These are phyloP conservation scores for Euspilapteryx auroguttella DNA, from an alignment of 2,888 invertebrate species.

Conservation along the genomic window DNA sequence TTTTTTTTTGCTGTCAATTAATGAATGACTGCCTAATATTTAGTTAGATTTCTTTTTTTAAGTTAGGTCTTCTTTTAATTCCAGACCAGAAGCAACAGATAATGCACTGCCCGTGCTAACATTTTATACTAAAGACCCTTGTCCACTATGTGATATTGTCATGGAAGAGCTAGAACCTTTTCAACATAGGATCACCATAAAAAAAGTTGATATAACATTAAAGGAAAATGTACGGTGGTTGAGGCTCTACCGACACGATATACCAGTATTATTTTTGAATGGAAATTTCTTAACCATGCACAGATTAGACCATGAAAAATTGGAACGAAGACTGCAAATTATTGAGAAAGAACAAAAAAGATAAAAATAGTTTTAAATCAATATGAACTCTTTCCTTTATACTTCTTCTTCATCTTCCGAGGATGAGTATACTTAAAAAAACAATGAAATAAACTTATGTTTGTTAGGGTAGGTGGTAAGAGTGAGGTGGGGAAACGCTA, in stretches of 20 bases:
- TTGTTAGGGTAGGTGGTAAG: too few species aligned
- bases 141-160: slow-evolving; percentile 80
- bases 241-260: slow-evolving; percentile 77
- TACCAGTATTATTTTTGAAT: slow-evolving; percentile 86
- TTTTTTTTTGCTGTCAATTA: slow-evolving; percentile 13
- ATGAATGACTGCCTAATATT: too few species aligned
- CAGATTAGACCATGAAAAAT: slow-evolving; percentile 60
- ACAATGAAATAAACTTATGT: too few species aligned
- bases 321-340: slow-evolving; percentile 49
- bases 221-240: slow-evolving; percentile 74
- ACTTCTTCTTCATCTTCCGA: too few species aligned
- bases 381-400: too few species aligned
- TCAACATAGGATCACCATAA: slow-evolving; percentile 62
- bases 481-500: too few species aligned
- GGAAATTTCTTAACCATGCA: slow-evolving; percentile 81
- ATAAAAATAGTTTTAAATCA: too few species aligned
- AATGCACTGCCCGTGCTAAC: slow-evolving; percentile 66
- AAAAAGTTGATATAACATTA: slow-evolving; percentile 76
- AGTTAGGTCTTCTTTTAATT: slow-evolving; percentile 15
- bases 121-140: slow-evolving; percentile 80
- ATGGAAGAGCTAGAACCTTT: slow-evolving; percentile 67
- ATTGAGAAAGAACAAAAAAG: slow-evolving; percentile 36
- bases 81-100: slow-evolving; percentile 34
- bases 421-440: too few species aligned
- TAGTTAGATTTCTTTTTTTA: slow-evolving; percentile 11